Evolutionary conservation across 2,113 vertebrate species (phyloP), one percentile per base, ranked within the genome.

Genomic region (Ctenodactylus gundi): DNA sequence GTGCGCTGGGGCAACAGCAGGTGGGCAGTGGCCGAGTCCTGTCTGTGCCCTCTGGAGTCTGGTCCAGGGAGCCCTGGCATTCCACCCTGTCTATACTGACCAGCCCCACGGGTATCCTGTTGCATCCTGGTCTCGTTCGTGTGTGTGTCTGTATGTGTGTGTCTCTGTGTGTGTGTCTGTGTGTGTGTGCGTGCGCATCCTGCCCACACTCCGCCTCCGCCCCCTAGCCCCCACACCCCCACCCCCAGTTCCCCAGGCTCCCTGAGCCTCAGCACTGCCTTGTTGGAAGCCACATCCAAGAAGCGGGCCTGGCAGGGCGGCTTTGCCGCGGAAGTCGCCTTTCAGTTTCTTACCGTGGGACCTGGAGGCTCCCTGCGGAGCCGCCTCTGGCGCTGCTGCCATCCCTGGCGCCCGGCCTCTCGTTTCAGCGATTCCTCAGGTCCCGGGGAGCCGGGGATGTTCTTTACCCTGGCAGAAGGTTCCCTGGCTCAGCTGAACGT

Each of bases 341-440:
- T 98, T 98, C 96, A 95, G 3, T 98, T 98, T 98, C 97, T 97
- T 68, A 78, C 91, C 97, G 84, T 4, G 36, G 92, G 96, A 95
- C 95, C 95, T 96, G 96, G 96, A 98, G 97, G 93, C 96, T 97
- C 88, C 86, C 17, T 93, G 95, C 58, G 44, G 64, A 97, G 88
- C 78, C 1, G 0, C 67, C 83, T 95, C 86, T 23, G 20, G n/a
- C n/a, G n/a, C n/a, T n/a, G n/a, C n/a, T n/a, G n/a, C n/a, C n/a
- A n/a, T n/a, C n/a, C n/a, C n/a, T n/a, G n/a, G n/a, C n/a, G n/a
- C n/a, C n/a, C n/a, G 8, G 94, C 88, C 84, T 97, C 96, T 78
- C 92, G 97, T 85, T 97, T 68, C 81, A 96, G 94, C 95, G 91
- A 97, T 97, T 97, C 97, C 95, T 90, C 96, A 96, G 76, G 97